Conservation (phyloP, 2,113 vertebrate species). For the Sorex araneus region DNA sequence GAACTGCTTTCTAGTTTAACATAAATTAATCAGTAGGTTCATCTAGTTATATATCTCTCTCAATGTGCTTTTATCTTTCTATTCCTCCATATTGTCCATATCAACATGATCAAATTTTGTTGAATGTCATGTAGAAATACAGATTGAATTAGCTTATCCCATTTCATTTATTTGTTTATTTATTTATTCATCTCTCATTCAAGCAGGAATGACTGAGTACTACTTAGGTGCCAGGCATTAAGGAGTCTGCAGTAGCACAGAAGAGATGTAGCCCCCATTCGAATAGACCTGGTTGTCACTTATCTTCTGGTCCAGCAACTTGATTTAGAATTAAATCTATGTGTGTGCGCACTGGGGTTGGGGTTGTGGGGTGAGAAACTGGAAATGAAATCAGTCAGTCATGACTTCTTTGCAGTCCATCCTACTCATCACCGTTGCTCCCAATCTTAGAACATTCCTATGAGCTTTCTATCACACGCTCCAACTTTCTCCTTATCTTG, state of each 20-base stretch:
- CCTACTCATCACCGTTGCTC: not conserved
- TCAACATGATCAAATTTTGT: not conserved
- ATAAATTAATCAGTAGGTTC: not conserved
- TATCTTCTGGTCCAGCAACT: not conserved
- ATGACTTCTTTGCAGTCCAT: not conserved
- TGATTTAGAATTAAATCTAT: constrained; percentile 45
- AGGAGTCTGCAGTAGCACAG: not conserved
- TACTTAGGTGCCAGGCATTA: not conserved
- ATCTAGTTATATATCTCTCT: not conserved
- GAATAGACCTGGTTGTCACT: not conserved
- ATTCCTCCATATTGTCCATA: not conserved
- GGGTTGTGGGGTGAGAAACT: not conserved
- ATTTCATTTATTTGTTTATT: not conserved
- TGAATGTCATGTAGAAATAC: not conserved
- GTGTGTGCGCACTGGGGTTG: not conserved
- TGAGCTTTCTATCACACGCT: not conserved
- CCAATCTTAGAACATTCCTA: not conserved
- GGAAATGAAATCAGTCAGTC: not conserved
- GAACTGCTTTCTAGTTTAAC: not conserved
- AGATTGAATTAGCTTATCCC: not conserved
- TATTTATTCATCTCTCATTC: constrained; percentile 16
- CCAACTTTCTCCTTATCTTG: constrained; percentile 5
- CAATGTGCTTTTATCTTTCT: not conserved
- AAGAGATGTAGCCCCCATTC: not conserved
- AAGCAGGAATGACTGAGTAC: not conserved